These are phyloP conservation scores for Eulithis prunata DNA, from an alignment of 2,888 invertebrate genomes.

Conservation along the genomic window DNA sequence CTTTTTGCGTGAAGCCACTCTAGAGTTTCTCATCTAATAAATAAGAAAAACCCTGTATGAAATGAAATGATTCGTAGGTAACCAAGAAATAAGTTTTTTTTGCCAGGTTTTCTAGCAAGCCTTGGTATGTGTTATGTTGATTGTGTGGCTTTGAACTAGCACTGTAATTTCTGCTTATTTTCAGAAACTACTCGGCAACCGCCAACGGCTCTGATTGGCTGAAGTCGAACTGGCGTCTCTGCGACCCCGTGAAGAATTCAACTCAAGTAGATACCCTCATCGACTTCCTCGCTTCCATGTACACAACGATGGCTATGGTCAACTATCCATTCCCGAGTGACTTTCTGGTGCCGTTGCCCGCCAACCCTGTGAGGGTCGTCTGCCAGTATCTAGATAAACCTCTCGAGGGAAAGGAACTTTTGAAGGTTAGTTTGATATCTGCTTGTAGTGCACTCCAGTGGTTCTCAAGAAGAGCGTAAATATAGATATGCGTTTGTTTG, in stretches of 20 bases:
- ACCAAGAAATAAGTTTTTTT: too few species aligned
- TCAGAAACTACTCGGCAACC: slow-evolving; percentile 77
- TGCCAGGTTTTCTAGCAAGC: too few species aligned
- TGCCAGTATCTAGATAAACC: slow-evolving; percentile 82
- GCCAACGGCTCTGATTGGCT: slow-evolving; percentile 89
- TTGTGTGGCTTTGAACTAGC: too few species aligned
- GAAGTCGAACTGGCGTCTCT: slow-evolving; percentile 89
- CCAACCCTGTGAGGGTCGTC: slow-evolving; percentile 89
- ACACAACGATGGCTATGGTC: slow-evolving; percentile 94
- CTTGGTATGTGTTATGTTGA: too few species aligned
- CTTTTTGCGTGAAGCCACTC: too few species aligned
- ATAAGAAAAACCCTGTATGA: too few species aligned
- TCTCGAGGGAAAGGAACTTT: slow-evolving; percentile 76
- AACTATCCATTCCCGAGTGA: slow-evolving; percentile 96
- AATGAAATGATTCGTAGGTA: too few species aligned
- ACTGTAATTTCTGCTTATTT: slow-evolving; percentile 28
- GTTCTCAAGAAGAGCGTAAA: too few species aligned
- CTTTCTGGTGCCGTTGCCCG: slow-evolving; percentile 93
- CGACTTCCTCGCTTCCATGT: slow-evolving; percentile 89
- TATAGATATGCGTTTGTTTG: too few species aligned
- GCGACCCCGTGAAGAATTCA: slow-evolving; percentile 86
- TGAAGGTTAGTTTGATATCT: slow-evolving; percentile 63
- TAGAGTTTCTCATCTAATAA: too few species aligned
- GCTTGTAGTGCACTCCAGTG: too few species aligned
- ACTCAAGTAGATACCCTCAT: slow-evolving; percentile 78